Conservation (phyloP, 2,113 vertebrate genomes). For the Phainopepla nitens region DNA sequence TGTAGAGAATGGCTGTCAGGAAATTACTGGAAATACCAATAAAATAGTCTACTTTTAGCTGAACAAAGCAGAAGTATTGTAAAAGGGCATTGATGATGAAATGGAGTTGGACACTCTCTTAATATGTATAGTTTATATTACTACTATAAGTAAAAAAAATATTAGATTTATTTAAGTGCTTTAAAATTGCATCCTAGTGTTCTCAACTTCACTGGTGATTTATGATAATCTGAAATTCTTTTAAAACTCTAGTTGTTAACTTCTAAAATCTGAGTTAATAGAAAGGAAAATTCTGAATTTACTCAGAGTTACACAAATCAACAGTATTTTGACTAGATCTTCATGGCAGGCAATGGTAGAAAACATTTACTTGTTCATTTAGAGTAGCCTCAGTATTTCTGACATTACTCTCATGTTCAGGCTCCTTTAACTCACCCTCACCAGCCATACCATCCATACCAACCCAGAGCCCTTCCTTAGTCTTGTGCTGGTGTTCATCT, state of each 20-base stretch:
- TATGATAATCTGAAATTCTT: not conserved
- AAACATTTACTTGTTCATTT: not conserved
- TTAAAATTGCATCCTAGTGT: not conserved
- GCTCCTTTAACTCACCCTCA: not conserved
- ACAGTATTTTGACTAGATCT: not conserved
- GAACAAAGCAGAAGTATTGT: not conserved
- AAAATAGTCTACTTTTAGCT: not conserved
- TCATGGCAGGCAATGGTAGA: not conserved
- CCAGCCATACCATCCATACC: not conserved
- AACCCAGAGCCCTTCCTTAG: not conserved
- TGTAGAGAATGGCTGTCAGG: not conserved
- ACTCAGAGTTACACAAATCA: not conserved
- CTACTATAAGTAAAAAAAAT: not conserved
- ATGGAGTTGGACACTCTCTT: not conserved
- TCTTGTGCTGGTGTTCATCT: not conserved
- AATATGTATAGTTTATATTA: not conserved
- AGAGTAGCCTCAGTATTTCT: not conserved
- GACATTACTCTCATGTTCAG: fast-evolving
- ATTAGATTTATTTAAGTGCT: not conserved
- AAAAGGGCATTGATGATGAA: not conserved
- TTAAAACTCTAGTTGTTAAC: not conserved
- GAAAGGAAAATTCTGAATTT: not conserved
- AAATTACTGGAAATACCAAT: not conserved
- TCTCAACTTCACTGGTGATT: not conserved
- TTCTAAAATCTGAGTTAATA: not conserved